phyloP scores from a whole-genome alignment of 2,888 invertebrate genomes.

The Ectemnius continuus region DNA sequence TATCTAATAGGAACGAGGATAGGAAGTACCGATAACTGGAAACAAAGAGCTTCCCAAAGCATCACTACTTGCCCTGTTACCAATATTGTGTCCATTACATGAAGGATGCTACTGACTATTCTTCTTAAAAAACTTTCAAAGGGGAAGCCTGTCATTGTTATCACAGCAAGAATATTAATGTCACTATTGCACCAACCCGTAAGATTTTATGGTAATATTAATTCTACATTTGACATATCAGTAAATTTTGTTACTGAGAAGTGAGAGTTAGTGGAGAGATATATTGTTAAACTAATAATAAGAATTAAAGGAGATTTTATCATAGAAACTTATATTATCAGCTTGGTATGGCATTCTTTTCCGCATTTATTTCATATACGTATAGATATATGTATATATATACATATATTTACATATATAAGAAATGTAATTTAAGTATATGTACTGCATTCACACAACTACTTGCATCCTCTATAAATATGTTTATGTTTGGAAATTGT shows the following conservation, averaged over 20 bases:
- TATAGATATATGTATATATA: no score
- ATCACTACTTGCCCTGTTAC: no score
- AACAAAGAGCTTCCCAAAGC: not conserved
- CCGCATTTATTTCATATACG: not conserved
- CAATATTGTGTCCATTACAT: no score
- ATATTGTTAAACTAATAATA: slow-evolving; percentile 5
- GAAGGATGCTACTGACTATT: no score
- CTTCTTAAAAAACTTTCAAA: no score
- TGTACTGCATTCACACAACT: slow-evolving; percentile 22
- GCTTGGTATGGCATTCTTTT: slow-evolving; percentile 74
- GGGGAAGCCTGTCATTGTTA: no score
- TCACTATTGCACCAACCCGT: not conserved
- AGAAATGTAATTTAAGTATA: slow-evolving; percentile 30
- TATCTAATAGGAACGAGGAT: not conserved
- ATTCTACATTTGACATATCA: not conserved
- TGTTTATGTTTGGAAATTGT: slow-evolving; percentile 9
- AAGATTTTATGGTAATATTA: not conserved
- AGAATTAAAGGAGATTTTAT: slow-evolving; percentile 24
- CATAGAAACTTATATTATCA: slow-evolving; percentile 46
- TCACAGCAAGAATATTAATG: no score
- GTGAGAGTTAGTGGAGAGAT: slow-evolving; percentile 37
- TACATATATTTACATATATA: slow-evolving; percentile 6
- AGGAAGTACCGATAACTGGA: not conserved
- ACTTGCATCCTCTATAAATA: slow-evolving; percentile 14
- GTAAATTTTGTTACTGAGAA: slow-evolving; percentile 15